Base-by-base conservation (phyloP, 2,113 vertebrate genomes). In the Sinocyclocheilus anshuiensis region DNA sequence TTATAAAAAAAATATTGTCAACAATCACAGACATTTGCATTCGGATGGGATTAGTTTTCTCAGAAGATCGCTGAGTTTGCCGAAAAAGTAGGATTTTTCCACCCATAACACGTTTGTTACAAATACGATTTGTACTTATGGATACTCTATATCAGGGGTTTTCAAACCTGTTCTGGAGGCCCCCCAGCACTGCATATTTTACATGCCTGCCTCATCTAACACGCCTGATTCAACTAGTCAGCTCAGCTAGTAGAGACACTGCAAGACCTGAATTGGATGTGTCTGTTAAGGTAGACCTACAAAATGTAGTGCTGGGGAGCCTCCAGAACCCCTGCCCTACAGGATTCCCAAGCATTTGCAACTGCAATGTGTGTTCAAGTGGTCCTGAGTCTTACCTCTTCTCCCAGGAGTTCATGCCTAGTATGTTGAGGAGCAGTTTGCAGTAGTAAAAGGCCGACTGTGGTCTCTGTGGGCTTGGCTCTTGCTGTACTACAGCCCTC, bases 371-470 rank as follows among this genome's bases (percentile, higher is more conserved):
- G n/a, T 36, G 15, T 53, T 16, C 4, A 33, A 3, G 0, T 18
- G 15, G 15, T 16, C 15, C 12, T 78, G 10, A 48, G 10, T 36
- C 78, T 95, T 95, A 99, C 98, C 98, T 98, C 93, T 99, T 99
- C 92, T 99, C 98, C 98, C 98, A 99, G 81, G 98, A 99, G 94
- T 99, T 99, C 95, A 99, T 98, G 88, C 98, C 98, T 91, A 99
- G 94, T 93, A 98, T 97, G 94, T 97, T 99, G 91, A 99, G 97
- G 85, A 99, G 96, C 67, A 99, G 95, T 88, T 98, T 95, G 95
- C 97, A 98, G 93, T 99, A 99, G 95, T 99, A 99, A 95, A 99
- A 99, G 83, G 97, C 96, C 0, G 98, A 99, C 90, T 97, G 97
- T 5, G 97, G 96, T 45, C 96, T 97, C 91, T 97, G 95, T 75